phyloP scores from a whole-genome alignment of 2,113 vertebrate genomes.

The Otus sunia region DNA sequence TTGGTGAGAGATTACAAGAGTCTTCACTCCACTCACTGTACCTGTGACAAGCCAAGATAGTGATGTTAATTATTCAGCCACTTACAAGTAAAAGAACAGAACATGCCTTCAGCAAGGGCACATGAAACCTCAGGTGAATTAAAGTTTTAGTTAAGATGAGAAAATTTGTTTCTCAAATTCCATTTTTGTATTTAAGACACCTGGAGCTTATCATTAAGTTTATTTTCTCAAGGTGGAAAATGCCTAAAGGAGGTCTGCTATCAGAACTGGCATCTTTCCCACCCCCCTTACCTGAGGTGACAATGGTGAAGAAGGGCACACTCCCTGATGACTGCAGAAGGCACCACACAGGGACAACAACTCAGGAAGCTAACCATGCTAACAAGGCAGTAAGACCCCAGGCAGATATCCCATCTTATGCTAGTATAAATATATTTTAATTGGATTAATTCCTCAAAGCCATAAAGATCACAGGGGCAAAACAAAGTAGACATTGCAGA shows the following conservation, averaged over 20 bases:
- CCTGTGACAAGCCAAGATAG: not conserved
- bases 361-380: not conserved
- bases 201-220: not conserved
- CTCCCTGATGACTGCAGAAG: not conserved
- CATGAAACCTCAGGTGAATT: not conserved
- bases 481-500: not conserved
- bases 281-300: not conserved
- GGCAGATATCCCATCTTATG: not conserved
- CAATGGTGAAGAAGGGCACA: not conserved
- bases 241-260: not conserved
- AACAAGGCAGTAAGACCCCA: not conserved
- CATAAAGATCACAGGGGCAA: not conserved
- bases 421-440: not conserved
- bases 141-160: not conserved
- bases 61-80: not conserved
- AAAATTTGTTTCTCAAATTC: not conserved
- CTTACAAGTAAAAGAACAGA: not conserved
- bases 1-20: not conserved
- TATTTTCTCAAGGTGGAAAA: not conserved
- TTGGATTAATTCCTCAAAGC: not conserved
- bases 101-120: not conserved
- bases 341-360: not conserved
- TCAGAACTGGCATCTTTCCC: not conserved
- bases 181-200: not conserved
- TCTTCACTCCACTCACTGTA: not conserved